Evolutionary conservation across 2,888 invertebrate species (phyloP).

Genomic region (Eumacrocentrus americanus): DNA sequence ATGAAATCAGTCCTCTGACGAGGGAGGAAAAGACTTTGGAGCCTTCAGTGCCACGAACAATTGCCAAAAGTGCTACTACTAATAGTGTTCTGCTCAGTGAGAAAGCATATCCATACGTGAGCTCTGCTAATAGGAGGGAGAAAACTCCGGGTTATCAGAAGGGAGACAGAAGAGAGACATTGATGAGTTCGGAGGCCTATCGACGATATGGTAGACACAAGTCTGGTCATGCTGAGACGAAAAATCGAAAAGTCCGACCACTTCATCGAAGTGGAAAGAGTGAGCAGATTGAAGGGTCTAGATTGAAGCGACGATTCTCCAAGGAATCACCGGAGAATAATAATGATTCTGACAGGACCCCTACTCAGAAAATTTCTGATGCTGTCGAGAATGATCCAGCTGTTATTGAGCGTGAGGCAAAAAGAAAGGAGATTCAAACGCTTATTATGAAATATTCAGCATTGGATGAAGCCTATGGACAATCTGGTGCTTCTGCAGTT

Average conservation of each 20-base stretch:
- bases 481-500: constrained; percentile 61
- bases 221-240: constrained; percentile 53
- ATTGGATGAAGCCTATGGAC: constrained; percentile 74
- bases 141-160: constrained; percentile 68
- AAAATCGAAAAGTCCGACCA: constrained; percentile 56
- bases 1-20: constrained; percentile 51
- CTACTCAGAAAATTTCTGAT: constrained; percentile 57
- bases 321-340: neutral
- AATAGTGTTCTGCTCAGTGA: constrained; percentile 71
- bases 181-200: constrained; percentile 60
- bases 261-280: constrained; percentile 70
- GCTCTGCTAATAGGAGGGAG: constrained; percentile 62
- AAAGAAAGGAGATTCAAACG: constrained; percentile 82
- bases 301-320: constrained; percentile 40
- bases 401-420: constrained; percentile 76
- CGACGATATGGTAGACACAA: constrained; percentile 62
- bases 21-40: constrained; percentile 72
- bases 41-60: constrained; percentile 63
- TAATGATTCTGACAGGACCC: constrained; percentile 60
- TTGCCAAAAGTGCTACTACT: constrained; percentile 76
- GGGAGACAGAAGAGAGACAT: constrained; percentile 65
- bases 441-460: constrained; percentile 84
- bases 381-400: constrained; percentile 52
- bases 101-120: constrained; percentile 69
- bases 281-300: constrained; percentile 65